phyloP scores from a whole-genome alignment of 2,888 invertebrate genomes.

The Hypsopygia costalis region DNA sequence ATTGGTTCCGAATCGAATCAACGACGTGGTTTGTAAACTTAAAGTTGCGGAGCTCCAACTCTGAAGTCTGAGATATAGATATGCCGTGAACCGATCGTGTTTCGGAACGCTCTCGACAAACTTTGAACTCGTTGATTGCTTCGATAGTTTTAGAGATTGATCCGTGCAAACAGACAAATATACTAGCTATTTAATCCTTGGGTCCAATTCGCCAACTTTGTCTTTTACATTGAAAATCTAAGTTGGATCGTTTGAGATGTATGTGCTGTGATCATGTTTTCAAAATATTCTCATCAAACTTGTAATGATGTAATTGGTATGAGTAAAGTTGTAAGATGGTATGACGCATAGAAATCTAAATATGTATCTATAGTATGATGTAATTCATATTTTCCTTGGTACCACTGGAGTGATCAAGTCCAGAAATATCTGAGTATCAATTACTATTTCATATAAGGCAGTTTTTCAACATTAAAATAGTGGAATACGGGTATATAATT shows the following conservation, averaged over 20 bases:
- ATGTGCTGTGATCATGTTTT: not conserved
- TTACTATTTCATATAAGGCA: too few species aligned
- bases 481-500: too few species aligned
- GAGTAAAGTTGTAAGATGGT: too few species aligned
- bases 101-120: constrained; percentile 8
- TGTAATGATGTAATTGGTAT: too few species aligned
- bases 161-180: constrained; percentile 9
- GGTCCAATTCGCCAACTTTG: not conserved
- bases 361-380: too few species aligned
- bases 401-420: too few species aligned
- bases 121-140: constrained; percentile 8
- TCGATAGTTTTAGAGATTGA: constrained; percentile 10
- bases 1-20: constrained; percentile 1
- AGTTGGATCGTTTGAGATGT: not conserved
- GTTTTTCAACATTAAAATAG: too few species aligned
- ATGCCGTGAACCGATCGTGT: constrained; percentile 10
- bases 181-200: not conserved
- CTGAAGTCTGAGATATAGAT: constrained; percentile 8
- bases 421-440: too few species aligned
- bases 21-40: not conserved
- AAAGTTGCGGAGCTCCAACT: constrained; percentile 3
- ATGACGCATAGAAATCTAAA: too few species aligned
- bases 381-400: too few species aligned
- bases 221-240: not conserved
- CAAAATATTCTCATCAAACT: too few species aligned